Evolutionary conservation across 2,797 vertebrate genomes (phyloP).

Genomic region (Sebastes baramenuke): DNA sequence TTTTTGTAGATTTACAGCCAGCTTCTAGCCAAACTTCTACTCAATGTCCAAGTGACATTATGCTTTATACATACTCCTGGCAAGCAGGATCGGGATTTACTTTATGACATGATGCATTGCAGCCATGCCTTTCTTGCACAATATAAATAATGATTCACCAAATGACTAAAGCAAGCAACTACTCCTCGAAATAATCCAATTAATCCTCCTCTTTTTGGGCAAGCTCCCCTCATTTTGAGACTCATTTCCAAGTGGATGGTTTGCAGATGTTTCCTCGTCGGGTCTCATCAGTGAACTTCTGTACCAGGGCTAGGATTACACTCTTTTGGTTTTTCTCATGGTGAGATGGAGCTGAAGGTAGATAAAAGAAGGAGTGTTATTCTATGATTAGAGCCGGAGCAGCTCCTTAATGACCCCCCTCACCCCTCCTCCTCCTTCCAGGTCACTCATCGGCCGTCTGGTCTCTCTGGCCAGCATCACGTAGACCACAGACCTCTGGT

Average conservation of each 20-base stretch:
- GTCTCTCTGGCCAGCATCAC: conserved; percentile 77
- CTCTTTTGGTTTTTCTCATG: conserved; percentile 54
- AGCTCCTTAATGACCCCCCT: conserved; percentile 68
- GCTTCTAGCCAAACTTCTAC: not conserved
- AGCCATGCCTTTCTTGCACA: conserved; percentile 44
- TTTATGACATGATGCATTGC: conserved; percentile 21
- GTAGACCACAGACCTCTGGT: conserved; percentile 74
- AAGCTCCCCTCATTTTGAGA: conserved; percentile 25
- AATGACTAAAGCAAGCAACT: conserved; percentile 46
- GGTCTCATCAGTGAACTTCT: conserved; percentile 59
- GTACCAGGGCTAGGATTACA: conserved; percentile 43
- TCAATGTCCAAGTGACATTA: conserved; percentile 16
- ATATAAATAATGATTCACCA: conserved; percentile 31
- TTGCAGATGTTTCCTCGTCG: conserved; percentile 73
- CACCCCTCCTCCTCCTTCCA: conserved; percentile 38
- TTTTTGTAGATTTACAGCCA: conserved; percentile 1
- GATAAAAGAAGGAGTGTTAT: conserved; percentile 74
- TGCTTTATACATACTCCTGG: conserved; percentile 5
- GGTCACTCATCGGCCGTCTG: conserved; percentile 77
- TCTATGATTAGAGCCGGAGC: conserved; percentile 75
- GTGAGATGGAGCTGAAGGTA: conserved; percentile 58
- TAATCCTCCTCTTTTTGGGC: conserved; percentile 48
- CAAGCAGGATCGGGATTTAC: conserved; percentile 3
- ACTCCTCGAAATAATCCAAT: conserved; percentile 60
- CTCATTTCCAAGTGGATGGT: conserved; percentile 61